Evolutionary conservation across 1,140 invertebrate genomes (phyloP), one percentile per base, ranked within the genome.

Genomic region (Telenomus remus): DNA sequence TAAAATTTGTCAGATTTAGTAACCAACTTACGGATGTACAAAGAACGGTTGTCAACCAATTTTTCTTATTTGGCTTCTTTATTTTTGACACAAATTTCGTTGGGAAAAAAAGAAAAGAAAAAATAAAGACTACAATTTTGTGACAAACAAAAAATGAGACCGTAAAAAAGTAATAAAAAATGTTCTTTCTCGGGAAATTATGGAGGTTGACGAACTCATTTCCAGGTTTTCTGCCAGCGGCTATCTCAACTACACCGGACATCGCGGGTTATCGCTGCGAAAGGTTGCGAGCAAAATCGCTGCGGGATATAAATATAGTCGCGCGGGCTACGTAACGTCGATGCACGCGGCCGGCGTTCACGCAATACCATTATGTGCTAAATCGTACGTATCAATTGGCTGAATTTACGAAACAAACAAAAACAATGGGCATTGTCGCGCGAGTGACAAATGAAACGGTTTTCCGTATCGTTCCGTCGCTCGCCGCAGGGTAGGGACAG

Each of bases 341-440:
- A 59, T 59, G 55, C 55, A 53, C 55, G 61, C 51, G 51, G 46
- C 0, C 35, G 46, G 35, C 39, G 55, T 51, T 57, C 64, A 68
- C 64, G 66, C 66, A 70, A 61, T 44, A 46, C 50, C 46, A 70
- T 61, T 70, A 61, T 61, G 56, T 35, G 66, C 42, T 60, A 69
- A 61, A 70, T 61, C 11, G 66, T 48, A 70, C 49, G 50, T 61
- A 70, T 61, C 66, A 70, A 70, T 61, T 61, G 56, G 44, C 13
- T 35, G 50, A 54, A 60, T 59, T 59, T 59, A 60, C 65, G 55
- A 69, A 69, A 69, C 49, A 59, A 53, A 61, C 35, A 69, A 69
- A 69, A 69, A 68, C 65, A 68, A 68, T 59, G 44, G 55, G 35
- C 14, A 59, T 68, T 68, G 64, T 68, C 42, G 47, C 5, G 48